Conservation (phyloP, 2,113 vertebrate species). For the Syngnathus scovelli region DNA sequence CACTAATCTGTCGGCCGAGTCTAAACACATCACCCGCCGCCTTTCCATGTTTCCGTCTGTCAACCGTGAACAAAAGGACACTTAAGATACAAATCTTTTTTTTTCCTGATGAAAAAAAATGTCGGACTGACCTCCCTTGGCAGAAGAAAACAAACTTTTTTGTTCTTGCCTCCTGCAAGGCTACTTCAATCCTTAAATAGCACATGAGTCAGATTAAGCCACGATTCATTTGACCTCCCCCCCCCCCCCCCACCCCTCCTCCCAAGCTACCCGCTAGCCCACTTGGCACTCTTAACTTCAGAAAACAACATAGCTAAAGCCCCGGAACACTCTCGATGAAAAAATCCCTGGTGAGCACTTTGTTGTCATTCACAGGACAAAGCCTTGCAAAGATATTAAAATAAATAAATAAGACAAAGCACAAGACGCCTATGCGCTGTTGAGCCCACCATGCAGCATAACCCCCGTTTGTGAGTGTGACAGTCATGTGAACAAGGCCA, state of each 20-base stretch:
- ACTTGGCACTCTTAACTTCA: constrained; percentile 25
- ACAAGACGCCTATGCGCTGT: constrained; percentile 25
- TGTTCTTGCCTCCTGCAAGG: constrained; percentile 32
- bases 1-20: constrained; percentile 31
- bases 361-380: constrained; percentile 24
- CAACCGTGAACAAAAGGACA: constrained; percentile 12
- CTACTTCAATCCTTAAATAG: constrained; percentile 59
- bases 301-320: constrained; percentile 35
- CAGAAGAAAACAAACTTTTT: background rate
- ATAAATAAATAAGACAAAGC: background rate
- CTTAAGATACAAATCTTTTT: background rate
- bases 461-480: constrained; percentile 44
- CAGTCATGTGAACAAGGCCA: constrained; percentile 70
- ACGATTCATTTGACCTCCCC: constrained; percentile 36
- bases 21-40: constrained; percentile 37
- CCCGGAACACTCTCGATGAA: constrained; percentile 25
- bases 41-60: constrained; percentile 29
- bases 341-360: constrained; percentile 29
- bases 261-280: constrained; percentile 28
- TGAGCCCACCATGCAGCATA: constrained; percentile 36
- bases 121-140: constrained; percentile 8
- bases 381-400: constrained; percentile 24
- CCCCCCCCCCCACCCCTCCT: too few relatives aligned
- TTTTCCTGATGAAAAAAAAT: background rate
- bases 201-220: constrained; percentile 66